A percentile compares a stretch with the other conserved stretches of the same genome.
phyloP scores from a whole-genome alignment of 2,797 vertebrate species.

The Sphenodon punctatus region DNA sequence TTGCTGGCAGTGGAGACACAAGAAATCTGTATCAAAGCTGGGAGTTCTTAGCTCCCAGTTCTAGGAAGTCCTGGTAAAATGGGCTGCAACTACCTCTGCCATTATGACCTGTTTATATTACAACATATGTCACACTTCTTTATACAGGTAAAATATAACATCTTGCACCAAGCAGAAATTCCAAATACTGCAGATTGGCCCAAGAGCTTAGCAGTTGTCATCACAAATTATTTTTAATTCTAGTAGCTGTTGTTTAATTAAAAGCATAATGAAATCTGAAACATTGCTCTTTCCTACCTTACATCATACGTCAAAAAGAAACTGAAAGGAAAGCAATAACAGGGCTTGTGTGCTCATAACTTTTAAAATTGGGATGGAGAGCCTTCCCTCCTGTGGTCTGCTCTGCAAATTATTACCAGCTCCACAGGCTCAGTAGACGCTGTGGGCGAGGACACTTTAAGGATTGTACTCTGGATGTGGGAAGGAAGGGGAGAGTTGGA shows the following conservation, averaged over 20 bases:
- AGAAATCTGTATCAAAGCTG: not conserved
- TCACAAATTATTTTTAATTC: too few species aligned
- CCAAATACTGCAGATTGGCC: not conserved
- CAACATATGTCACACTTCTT: not conserved
- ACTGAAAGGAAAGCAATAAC: not conserved
- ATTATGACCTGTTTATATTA: not conserved
- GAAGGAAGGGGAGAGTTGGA: too few species aligned
- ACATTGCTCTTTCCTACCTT: not conserved
- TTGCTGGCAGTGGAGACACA: not conserved
- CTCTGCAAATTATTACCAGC: too few species aligned
- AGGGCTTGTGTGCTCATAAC: not conserved
- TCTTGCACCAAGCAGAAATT: not conserved
- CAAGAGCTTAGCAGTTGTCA: not conserved
- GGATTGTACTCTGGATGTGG: too few species aligned
- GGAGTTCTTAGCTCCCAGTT: rapidly evolving
- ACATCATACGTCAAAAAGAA: not conserved
- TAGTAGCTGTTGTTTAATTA: too few species aligned
- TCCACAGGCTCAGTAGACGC: too few species aligned
- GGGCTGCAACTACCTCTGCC: not conserved
- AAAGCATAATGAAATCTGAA: not conserved
- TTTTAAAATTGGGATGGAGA: too few species aligned
- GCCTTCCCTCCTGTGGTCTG: too few species aligned
- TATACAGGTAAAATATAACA: not conserved
- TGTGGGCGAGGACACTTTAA: too few species aligned
- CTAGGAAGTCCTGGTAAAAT: not conserved